Conservation (phyloP, 2,797 vertebrate species). For the Leontopithecus rosalia region DNA sequence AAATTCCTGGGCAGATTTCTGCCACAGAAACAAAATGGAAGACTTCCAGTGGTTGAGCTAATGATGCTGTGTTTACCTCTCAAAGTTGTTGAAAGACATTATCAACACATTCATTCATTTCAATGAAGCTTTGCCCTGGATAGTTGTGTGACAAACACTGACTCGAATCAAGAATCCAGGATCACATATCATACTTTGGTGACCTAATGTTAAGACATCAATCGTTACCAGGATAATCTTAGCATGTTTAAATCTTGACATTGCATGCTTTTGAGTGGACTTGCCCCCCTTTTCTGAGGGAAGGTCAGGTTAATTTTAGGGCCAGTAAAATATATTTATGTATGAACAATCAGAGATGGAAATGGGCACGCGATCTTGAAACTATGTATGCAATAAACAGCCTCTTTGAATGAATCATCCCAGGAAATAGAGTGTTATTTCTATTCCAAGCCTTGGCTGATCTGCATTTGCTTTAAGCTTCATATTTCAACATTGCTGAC, state of each 20-base stretch:
- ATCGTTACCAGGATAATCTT: background rate
- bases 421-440: slow-evolving; percentile 60
- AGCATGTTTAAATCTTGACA: background rate
- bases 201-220: slow-evolving; percentile 21
- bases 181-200: background rate
- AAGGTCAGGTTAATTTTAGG: slow-evolving; percentile 50
- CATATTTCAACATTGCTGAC: slow-evolving; percentile 60
- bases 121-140: background rate
- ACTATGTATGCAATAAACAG: background rate
- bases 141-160: background rate
- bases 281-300: background rate
- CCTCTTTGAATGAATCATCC: slow-evolving; percentile 53
- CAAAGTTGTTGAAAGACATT: background rate
- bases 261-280: background rate
- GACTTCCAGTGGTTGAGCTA: background rate
- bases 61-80: background rate
- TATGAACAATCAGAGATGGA: slow-evolving; percentile 46
- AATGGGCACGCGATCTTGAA: slow-evolving; percentile 51
- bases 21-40: background rate
- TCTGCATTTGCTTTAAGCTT: slow-evolving; percentile 50
- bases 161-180: background rate
- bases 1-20: background rate
- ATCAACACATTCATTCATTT: background rate
- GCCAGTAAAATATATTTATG: slow-evolving; percentile 52
- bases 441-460: slow-evolving; percentile 56